A percentile compares a stretch with the other conserved stretches of the same genome.
Evolutionary conservation across 2,888 invertebrate genomes (phyloP).

Genomic region (Acleris literana): DNA sequence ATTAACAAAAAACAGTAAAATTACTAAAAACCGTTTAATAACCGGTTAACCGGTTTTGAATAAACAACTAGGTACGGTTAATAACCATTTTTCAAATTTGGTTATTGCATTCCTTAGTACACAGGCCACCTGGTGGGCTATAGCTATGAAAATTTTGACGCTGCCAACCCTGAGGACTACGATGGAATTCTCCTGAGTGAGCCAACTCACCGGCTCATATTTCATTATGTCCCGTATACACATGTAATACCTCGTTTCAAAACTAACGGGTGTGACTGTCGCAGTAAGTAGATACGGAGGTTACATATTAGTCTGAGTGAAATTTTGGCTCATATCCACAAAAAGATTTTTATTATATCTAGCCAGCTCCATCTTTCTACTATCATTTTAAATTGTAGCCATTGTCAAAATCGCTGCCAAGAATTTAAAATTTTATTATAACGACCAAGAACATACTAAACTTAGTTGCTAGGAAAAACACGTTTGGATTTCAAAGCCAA

Average conservation of each 20-base stretch:
- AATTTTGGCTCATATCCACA: slow-evolving; percentile 39
- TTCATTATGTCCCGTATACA: background rate
- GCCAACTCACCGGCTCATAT: too few species aligned
- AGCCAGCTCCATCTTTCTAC: slow-evolving; percentile 31
- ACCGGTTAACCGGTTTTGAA: too few species aligned
- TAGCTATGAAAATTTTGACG: too few species aligned
- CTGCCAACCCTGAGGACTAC: too few species aligned
- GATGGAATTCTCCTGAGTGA: too few species aligned
- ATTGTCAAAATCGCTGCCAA: slow-evolving; percentile 17
- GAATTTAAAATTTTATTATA: slow-evolving; percentile 19
- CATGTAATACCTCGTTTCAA: background rate
- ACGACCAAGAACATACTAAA: slow-evolving; percentile 1
- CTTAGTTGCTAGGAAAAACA: background rate
- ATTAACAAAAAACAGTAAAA: too few species aligned
- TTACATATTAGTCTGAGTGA: slow-evolving; percentile 32
- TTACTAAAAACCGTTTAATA: too few species aligned
- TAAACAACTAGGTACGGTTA: too few species aligned
- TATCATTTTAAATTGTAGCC: slow-evolving; percentile 34
- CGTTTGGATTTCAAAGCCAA: background rate
- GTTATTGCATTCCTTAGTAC: too few species aligned
- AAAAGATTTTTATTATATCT: slow-evolving; percentile 40
- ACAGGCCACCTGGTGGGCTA: too few species aligned
- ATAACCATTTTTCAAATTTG: too few species aligned
- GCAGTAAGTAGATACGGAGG: slow-evolving; percentile 27
- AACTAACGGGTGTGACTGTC: slow-evolving; percentile 8